These are phyloP conservation scores for Acrobasis suavella DNA, from an alignment of 2,888 invertebrate genomes.

Conservation along the genomic window DNA sequence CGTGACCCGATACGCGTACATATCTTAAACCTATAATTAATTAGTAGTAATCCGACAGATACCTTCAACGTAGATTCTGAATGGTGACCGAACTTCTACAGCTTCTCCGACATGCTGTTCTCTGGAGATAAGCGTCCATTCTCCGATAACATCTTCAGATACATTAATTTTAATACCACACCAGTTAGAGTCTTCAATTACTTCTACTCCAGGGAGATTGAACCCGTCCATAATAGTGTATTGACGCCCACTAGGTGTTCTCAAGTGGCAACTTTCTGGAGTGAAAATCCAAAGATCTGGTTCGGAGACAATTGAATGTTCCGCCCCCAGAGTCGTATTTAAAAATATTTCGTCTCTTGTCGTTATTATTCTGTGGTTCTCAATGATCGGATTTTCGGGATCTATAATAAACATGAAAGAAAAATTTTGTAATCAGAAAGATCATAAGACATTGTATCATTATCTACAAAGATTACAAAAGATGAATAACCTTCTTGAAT, in stretches of 20 bases:
- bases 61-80: slow-evolving; percentile 65
- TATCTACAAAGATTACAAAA: not conserved
- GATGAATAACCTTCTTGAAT: slow-evolving; percentile 45
- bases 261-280: slow-evolving; percentile 52
- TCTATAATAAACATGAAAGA: slow-evolving; percentile 37
- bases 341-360: slow-evolving; percentile 28
- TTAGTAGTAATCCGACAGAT: slow-evolving; percentile 34
- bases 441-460: not conserved
- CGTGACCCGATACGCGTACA: slow-evolving; percentile 61
- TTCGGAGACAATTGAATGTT: slow-evolving; percentile 41
- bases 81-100: slow-evolving; percentile 56
- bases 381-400: slow-evolving; percentile 44
- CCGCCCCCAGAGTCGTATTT: slow-evolving; percentile 35
- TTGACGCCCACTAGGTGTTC: slow-evolving; percentile 49
- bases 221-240: slow-evolving; percentile 47
- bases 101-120: slow-evolving; percentile 34
- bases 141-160: slow-evolving; percentile 49
- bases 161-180: slow-evolving; percentile 54
- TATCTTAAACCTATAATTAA: slow-evolving; percentile 35
- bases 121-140: slow-evolving; percentile 61
- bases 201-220: slow-evolving; percentile 44
- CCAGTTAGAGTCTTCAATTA: slow-evolving; percentile 39
- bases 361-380: slow-evolving; percentile 37
- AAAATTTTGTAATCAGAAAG: not conserved
- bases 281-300: slow-evolving; percentile 27